These are phyloP conservation scores for Lophius americanus DNA, from an alignment of 2,797 vertebrate genomes.

Conservation along the genomic window DNA sequence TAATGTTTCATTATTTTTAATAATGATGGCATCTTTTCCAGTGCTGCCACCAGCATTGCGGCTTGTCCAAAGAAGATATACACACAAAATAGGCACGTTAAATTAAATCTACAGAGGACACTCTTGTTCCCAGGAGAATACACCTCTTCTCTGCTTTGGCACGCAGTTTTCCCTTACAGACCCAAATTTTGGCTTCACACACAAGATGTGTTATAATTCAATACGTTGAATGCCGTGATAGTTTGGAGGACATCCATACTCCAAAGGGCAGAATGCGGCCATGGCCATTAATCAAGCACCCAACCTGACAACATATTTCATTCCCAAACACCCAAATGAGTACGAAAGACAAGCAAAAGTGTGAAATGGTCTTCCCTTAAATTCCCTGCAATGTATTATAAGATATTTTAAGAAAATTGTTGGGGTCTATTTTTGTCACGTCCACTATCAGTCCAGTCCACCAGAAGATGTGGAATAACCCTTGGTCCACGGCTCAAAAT, in stretches of 20 bases:
- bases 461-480: too few relatives aligned
- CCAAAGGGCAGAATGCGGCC: constrained; percentile 24
- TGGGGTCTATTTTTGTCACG: background rate
- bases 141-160: constrained; percentile 10
- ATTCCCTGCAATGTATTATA: background rate
- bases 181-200: constrained; percentile 27
- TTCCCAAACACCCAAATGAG: constrained; percentile 25
- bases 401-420: background rate
- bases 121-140: background rate
- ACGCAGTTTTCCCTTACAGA: background rate
- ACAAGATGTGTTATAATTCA: constrained; percentile 25
- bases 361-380: background rate
- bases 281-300: constrained; percentile 43
- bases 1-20: too few relatives aligned
- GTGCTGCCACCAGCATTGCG: background rate
- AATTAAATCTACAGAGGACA: constrained; percentile 10
- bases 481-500: too few relatives aligned
- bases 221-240: constrained; percentile 18
- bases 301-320: constrained; percentile 31
- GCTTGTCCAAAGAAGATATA: background rate
- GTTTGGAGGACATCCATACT: constrained; percentile 21
- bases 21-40: too few relatives aligned
- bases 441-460: too few relatives aligned
- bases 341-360: constrained; percentile 17
- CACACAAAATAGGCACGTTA: constrained; percentile 2